Conservation (phyloP, 2,888 invertebrate genomes). For the Melieria picta region DNA sequence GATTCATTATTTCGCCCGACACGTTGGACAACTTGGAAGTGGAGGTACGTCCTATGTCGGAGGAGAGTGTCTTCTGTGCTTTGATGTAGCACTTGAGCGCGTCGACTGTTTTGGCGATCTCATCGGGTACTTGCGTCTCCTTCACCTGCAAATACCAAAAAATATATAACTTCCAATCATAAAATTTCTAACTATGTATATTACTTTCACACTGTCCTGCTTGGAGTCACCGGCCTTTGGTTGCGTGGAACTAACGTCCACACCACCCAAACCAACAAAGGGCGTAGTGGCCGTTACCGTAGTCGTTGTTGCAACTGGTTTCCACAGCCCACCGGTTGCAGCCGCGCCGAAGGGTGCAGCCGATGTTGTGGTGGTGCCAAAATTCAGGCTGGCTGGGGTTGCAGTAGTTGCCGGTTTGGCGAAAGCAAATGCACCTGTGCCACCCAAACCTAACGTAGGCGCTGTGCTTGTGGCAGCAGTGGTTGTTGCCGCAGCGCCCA, state of each 20-base stretch:
- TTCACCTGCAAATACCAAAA: constrained; percentile 53
- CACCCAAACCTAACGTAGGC: constrained; percentile 42
- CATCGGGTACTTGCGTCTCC: constrained; percentile 74
- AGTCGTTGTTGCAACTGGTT: constrained; percentile 42
- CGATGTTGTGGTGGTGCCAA: constrained; percentile 57
- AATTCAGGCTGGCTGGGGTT: constrained; percentile 59
- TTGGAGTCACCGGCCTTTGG: constrained; percentile 63
- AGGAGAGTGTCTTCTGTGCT: constrained; percentile 83
- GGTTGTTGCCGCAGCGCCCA: constrained; percentile 22
- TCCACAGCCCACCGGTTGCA: constrained; percentile 47
- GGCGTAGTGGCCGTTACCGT: constrained; percentile 51
- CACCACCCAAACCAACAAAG: constrained; percentile 62
- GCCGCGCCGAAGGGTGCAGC: constrained; percentile 49
- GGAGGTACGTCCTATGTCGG: constrained; percentile 80
- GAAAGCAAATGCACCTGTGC: constrained; percentile 51
- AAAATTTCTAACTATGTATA: neutral
- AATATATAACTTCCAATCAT: neutral
- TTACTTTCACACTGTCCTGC: constrained; percentile 60
- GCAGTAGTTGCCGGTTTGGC: constrained; percentile 53
- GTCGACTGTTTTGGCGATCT: constrained; percentile 81
- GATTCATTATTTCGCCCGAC: constrained; percentile 57
- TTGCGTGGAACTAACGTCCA: constrained; percentile 63
- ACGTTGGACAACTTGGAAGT: constrained; percentile 64
- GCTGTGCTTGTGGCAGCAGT: constrained; percentile 41
- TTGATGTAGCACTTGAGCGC: constrained; percentile 85